Conservation (phyloP, 2,888 invertebrate genomes). For the Ophraella communa region DNA sequence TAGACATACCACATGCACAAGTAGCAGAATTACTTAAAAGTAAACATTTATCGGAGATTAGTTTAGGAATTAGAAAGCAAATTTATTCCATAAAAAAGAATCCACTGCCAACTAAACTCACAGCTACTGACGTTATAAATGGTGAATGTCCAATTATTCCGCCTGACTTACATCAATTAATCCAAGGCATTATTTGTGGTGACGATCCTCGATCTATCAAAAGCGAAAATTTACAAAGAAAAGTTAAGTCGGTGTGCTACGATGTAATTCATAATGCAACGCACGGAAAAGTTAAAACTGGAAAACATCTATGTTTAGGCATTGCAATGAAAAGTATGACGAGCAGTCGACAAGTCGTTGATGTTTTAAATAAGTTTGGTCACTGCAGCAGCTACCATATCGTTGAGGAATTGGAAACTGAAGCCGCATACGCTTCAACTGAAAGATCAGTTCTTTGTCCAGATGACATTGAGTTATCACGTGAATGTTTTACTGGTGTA, state of each 20-base stretch:
- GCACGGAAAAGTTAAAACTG: not conserved
- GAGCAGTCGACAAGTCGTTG: not conserved
- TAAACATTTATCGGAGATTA: not conserved
- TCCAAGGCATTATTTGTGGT: not conserved
- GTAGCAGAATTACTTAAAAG: not conserved
- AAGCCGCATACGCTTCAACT: not conserved
- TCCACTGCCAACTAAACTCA: not conserved
- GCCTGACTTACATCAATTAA: not conserved
- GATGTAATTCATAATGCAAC: not conserved
- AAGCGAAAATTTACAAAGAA: not conserved
- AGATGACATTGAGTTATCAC: not conserved
- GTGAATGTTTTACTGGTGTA: not conserved
- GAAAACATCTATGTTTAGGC: not conserved
- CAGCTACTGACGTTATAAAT: not conserved
- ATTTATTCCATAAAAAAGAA: not conserved
- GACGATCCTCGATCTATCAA: not conserved
- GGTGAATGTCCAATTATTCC: not conserved
- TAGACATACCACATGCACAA: not conserved
- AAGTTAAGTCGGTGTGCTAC: not conserved
- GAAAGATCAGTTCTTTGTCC: not conserved
- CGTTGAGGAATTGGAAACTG: not conserved
- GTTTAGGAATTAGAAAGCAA: slow-evolving; percentile 4
- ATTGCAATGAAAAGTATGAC: not conserved
- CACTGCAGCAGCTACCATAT: not conserved
- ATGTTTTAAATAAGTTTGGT: not conserved